Evolutionary conservation across 2,113 vertebrate genomes (phyloP), one percentile per base, ranked within the genome.

Genomic region (Phyllostomus hastatus): DNA sequence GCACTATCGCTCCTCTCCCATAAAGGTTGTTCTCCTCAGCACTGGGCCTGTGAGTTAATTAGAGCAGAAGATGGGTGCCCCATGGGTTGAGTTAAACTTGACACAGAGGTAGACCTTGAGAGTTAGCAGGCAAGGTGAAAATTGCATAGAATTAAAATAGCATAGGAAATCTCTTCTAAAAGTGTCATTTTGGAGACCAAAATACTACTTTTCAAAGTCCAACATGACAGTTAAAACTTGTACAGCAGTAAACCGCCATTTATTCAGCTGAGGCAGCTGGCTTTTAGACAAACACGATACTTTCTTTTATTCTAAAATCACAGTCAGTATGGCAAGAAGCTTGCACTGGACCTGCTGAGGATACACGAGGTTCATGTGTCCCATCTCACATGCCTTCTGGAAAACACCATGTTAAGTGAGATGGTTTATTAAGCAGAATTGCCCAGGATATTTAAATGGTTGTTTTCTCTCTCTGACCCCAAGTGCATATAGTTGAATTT

Each of bases 111-210:
- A 91, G 66, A 75, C 92, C 78, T 93, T 91, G 78, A 95, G 67
- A 76, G 50, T 59, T 38, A 88, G 70, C 33, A 28, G 19, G 17
- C 48, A 50, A 93, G 78, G 87, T 88, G 78, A 95, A 95, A 83
- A 91, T 66, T 84, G 20, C 43, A 57, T 35, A 54, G 76, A 81
- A 96, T 88, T 59, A 88, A 95, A 83, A 75, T 76, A 41, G 41
- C 64, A 19, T 17, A 35, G 94, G 69, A 79, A 84, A 43, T 31
- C 33, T 64, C 81, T 75, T 54, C 41, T 3, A 38, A 52, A 92
- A 11, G 26, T 50, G 16, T 94, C 22, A 70, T 80, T 75, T 46
- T 91, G 41, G 76, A 88, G 46, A 80, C 43, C 46, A 41, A 93
- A 46, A 67, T 48, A 57, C 20, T 52, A 33, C 57, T 91, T 93